These are phyloP conservation scores for Felis chaus DNA, from an alignment of 2,113 vertebrate species.

Conservation along the genomic window DNA sequence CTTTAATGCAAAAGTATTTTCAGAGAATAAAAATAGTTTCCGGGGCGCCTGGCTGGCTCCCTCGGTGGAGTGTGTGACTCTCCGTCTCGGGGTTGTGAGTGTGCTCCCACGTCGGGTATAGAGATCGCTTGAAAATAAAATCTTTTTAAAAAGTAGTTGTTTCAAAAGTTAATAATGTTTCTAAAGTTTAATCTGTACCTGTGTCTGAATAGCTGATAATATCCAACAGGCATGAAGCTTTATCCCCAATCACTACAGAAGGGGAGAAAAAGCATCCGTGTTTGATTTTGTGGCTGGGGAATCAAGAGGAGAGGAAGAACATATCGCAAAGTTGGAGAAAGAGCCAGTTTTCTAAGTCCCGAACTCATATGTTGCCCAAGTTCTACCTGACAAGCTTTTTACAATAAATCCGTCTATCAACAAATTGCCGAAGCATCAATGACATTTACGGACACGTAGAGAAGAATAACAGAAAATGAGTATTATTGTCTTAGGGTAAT, in stretches of 20 bases:
- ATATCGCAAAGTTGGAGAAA: not conserved
- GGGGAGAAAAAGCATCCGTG: fast-evolving
- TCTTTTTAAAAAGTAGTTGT: not conserved
- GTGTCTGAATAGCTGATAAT: not conserved
- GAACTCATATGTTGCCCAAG: not conserved
- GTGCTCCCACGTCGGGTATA: not conserved
- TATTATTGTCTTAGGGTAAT: not conserved
- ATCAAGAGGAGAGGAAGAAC: not conserved
- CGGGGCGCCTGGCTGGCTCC: not conserved
- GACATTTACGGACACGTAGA: not conserved
- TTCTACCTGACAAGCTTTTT: not conserved
- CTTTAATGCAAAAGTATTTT: not conserved
- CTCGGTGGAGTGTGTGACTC: not conserved
- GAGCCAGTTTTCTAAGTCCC: not conserved
- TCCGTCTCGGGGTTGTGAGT: not conserved
- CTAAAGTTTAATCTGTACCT: not conserved
- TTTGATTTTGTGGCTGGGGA: not conserved
- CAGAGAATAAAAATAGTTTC: not conserved
- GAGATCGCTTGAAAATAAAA: not conserved
- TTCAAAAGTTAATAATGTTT: not conserved
- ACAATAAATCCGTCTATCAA: not conserved
- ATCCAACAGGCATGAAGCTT: not conserved
- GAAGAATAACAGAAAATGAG: not conserved
- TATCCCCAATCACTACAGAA: not conserved
- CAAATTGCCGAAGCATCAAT: not conserved